Conservation (phyloP, 2,113 vertebrate genomes). For the Labeo catla region DNA sequence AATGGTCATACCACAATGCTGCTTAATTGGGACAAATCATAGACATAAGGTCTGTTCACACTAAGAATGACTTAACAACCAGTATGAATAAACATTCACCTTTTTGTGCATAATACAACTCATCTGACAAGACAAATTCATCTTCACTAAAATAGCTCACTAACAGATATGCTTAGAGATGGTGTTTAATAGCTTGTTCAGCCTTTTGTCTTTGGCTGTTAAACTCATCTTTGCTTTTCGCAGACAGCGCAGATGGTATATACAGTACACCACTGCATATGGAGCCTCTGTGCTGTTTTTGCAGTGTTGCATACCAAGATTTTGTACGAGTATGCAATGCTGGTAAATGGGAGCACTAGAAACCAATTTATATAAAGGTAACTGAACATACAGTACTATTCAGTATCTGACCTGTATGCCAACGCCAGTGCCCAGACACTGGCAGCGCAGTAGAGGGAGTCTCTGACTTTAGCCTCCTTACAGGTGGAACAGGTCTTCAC, state of each 20-base stretch:
- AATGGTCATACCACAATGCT: background rate
- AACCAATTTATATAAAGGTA: background rate
- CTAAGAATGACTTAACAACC: background rate
- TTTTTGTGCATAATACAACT: background rate
- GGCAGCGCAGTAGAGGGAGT: constrained; percentile 94
- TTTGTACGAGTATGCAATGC: background rate
- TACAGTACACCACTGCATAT: background rate
- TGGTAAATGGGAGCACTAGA: background rate
- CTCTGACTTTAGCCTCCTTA: constrained; percentile 87
- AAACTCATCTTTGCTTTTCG: background rate
- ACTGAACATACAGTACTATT: background rate
- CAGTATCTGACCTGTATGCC: constrained; percentile 85
- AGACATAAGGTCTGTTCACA: background rate
- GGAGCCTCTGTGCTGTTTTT: background rate
- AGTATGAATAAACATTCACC: background rate
- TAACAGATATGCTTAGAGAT: background rate
- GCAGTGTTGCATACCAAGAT: background rate
- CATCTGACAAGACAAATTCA: background rate
- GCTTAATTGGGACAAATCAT: background rate
- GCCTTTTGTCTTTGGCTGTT: background rate
- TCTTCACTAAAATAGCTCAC: background rate
- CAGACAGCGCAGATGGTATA: background rate
- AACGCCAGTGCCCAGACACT: constrained; percentile 89
- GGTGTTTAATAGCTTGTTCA: background rate
- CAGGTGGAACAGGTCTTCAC: constrained; percentile 84